Evolutionary conservation across 1,140 invertebrate genomes (phyloP).

Genomic region (Rhagoletis zephyria): DNA sequence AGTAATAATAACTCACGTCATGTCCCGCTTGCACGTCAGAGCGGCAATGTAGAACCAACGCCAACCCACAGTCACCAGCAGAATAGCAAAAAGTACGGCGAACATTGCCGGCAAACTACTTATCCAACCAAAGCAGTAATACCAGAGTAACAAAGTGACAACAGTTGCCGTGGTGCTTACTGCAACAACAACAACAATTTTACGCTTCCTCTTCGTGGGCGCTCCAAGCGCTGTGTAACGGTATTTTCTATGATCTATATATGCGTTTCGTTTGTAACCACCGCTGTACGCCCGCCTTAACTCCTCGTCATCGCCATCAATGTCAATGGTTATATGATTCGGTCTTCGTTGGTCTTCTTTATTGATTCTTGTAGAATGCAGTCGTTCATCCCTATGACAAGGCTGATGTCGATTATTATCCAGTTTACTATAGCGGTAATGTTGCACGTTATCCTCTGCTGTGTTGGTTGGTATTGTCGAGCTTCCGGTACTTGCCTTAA

Average conservation of each 20-base stretch:
- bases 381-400: not conserved
- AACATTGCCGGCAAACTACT: slow-evolving; percentile 74
- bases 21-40: slow-evolving; percentile 81
- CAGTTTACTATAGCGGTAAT: not conserved
- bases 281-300: not conserved
- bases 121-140: slow-evolving; percentile 65
- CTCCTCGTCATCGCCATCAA: not conserved
- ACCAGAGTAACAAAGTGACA: slow-evolving; percentile 56
- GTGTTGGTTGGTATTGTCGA: not conserved
- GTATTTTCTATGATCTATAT: not conserved
- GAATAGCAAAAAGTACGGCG: slow-evolving; percentile 75
- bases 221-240: not conserved
- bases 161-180: not conserved
- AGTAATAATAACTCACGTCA: slow-evolving; percentile 75
- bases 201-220: not conserved
- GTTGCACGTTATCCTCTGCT: not conserved
- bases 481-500: not conserved
- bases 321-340: slow-evolving; percentile 9
- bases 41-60: slow-evolving; percentile 81
- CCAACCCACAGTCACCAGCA: slow-evolving; percentile 79
- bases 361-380: not conserved
- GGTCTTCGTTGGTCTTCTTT: not conserved
- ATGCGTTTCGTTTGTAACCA: not conserved
- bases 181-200: not conserved
- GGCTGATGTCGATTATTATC: not conserved